Conservation (phyloP, 2,113 vertebrate species). For the Rhinogobius similis region DNA sequence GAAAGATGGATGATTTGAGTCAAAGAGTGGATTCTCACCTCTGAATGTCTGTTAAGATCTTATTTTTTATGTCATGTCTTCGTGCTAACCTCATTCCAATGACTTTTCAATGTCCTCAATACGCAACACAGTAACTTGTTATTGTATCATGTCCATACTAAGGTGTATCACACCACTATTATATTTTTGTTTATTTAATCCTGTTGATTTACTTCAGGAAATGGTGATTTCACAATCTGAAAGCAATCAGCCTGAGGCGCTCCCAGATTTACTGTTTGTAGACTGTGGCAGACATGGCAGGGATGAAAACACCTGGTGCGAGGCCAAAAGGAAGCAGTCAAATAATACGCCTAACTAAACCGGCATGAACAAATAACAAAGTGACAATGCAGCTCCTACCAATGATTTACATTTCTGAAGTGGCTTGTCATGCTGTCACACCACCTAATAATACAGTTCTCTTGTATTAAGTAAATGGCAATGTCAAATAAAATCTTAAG, state of each 20-base stretch:
- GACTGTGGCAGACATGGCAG: neutral
- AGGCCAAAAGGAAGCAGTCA: constrained; percentile 24
- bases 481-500: neutral
- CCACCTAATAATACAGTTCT: neutral
- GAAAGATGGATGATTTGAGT: too few species aligned
- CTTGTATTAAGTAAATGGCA: neutral
- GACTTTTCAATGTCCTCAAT: too few species aligned
- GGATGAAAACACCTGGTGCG: neutral
- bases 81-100: too few species aligned
- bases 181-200: too few species aligned
- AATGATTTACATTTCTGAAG: neutral
- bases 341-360: neutral
- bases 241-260: neutral
- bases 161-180: too few species aligned
- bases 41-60: too few species aligned
- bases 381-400: neutral
- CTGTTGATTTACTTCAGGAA: neutral
- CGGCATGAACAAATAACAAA: neutral
- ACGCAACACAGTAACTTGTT: too few species aligned
- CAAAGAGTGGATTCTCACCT: too few species aligned
- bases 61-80: too few species aligned
- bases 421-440: neutral
- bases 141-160: too few species aligned
- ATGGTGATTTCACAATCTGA: neutral
- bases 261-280: neutral